Evolutionary conservation across 2,113 vertebrate species (phyloP).

Genomic region (Scytalopus superciliaris): DNA sequence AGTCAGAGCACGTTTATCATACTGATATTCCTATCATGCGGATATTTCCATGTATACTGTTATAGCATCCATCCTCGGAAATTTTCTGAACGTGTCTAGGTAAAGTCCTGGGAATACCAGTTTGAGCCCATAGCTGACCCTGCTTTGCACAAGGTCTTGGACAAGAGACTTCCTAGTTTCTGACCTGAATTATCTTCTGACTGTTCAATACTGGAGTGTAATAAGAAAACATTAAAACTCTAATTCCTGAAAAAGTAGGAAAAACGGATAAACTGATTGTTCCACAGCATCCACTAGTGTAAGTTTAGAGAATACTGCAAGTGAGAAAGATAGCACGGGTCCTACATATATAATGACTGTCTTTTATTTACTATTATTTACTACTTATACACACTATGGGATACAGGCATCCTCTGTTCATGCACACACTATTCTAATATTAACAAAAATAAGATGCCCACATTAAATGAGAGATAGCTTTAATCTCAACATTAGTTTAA

Average conservation of each 20-base stretch:
- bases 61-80: neutral
- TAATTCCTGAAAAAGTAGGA: neutral
- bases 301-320: neutral
- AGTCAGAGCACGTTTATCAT: neutral
- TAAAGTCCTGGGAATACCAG: neutral
- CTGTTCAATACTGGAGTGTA: neutral
- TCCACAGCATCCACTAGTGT: neutral
- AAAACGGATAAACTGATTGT: neutral
- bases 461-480: neutral
- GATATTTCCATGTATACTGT: neutral
- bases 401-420: neutral
- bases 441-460: neutral
- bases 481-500: neutral
- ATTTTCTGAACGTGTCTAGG: neutral
- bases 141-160: neutral
- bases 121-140: neutral
- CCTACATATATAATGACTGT: neutral
- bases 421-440: neutral
- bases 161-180: neutral
- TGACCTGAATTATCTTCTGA: neutral
- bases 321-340: neutral
- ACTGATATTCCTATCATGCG: neutral
- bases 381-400: no score
- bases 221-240: neutral
- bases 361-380: no score